Evolutionary conservation across 1,140 invertebrate species (phyloP).

Genomic region (Drosophila arawakana): DNA sequence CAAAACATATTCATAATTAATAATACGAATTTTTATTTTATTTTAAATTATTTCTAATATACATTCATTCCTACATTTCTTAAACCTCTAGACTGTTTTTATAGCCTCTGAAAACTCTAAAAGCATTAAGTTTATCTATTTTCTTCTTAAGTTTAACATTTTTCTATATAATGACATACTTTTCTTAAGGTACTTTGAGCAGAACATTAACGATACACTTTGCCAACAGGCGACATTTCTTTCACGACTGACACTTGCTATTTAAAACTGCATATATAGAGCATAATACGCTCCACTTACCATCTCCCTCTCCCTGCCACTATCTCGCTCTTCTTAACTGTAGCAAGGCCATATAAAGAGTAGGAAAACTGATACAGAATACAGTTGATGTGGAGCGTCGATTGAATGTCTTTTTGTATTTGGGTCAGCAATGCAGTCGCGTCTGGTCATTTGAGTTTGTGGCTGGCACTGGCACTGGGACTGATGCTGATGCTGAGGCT

Average conservation of each 20-base stretch:
- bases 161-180: neutral
- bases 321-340: neutral
- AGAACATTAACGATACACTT: too few species aligned
- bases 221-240: neutral
- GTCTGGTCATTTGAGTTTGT: constrained; percentile 24
- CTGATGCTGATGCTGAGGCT: neutral
- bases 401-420: constrained; percentile 77
- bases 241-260: neutral
- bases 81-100: too few species aligned
- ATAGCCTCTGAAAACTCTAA: too few species aligned
- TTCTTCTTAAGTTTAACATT: neutral
- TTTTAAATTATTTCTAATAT: too few species aligned
- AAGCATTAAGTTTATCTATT: neutral
- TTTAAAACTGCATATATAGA: neutral
- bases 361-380: constrained; percentile 41
- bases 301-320: neutral
- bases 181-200: too few species aligned
- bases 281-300: neutral
- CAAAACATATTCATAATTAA: too few species aligned
- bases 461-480: too few species aligned
- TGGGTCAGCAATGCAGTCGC: constrained; percentile 76
- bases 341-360: constrained; percentile 27
- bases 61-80: too few species aligned
- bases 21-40: too few species aligned
- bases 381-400: constrained; percentile 52